Conservation (phyloP, 2,113 vertebrate genomes). For the Platichthys stellatus region DNA sequence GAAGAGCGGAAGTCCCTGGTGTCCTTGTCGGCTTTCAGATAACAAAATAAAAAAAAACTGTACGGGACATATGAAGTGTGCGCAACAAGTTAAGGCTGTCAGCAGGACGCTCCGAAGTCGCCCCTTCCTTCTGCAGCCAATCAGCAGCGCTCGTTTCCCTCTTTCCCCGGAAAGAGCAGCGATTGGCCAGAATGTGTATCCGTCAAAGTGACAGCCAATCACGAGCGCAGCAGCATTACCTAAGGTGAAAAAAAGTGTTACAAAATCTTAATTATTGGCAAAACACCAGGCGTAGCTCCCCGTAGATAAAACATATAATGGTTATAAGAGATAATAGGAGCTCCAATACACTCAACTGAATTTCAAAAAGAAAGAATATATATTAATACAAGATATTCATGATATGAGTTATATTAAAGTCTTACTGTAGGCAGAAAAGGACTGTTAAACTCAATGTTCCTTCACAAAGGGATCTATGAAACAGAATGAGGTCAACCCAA, state of each 20-base stretch:
- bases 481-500: too few species aligned
- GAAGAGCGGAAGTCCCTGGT: not conserved
- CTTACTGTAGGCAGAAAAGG: too few species aligned
- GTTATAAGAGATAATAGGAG: not conserved
- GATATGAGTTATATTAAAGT: too few species aligned
- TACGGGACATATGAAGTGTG: not conserved
- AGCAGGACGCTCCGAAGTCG: not conserved
- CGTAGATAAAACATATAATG: not conserved
- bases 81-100: constrained; percentile 39
- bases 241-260: constrained; percentile 15
- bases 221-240: not conserved
- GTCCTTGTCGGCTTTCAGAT: not conserved
- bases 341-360: too few species aligned
- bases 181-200: constrained; percentile 6
- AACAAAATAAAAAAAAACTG: not conserved
- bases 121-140: constrained; percentile 35
- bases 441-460: too few species aligned
- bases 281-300: not conserved
- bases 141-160: not conserved
- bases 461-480: too few species aligned
- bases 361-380: too few species aligned
- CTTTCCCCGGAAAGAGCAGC: not conserved
- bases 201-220: constrained; percentile 40
- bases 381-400: too few species aligned
- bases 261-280: not conserved